Evolutionary conservation across 2,797 vertebrate genomes (phyloP).

Genomic region (Ficedula albicollis): DNA sequence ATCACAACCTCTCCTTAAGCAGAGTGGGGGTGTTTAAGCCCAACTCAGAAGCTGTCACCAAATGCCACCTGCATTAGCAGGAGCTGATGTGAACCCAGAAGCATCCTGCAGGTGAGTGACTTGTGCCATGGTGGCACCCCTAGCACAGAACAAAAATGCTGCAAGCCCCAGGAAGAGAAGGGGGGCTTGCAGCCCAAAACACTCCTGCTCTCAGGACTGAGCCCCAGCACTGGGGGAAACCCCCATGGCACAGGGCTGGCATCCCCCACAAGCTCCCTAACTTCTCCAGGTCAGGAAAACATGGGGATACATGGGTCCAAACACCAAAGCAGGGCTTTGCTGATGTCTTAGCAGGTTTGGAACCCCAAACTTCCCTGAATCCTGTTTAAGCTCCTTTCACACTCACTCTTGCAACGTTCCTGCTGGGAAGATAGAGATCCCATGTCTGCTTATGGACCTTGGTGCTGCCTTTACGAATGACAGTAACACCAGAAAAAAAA

Average conservation of each 20-base stretch:
- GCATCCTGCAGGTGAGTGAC: neutral
- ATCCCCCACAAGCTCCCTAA: accelerated
- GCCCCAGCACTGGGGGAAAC: neutral
- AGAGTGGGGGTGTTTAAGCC: neutral
- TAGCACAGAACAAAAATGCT: neutral
- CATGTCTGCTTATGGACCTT: neutral
- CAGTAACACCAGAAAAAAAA: neutral
- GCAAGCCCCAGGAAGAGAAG: accelerated
- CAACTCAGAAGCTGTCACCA: neutral
- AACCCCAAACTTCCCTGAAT: neutral
- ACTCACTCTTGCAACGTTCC: neutral
- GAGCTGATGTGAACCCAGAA: neutral
- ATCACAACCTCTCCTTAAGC: neutral
- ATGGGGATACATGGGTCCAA: accelerated
- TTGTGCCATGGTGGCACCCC: accelerated
- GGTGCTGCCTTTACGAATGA: neutral
- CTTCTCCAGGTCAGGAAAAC: neutral
- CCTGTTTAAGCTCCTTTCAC: neutral
- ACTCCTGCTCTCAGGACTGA: neutral
- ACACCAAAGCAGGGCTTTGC: neutral
- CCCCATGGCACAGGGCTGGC: accelerated
- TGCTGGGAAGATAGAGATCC: neutral
- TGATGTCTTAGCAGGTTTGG: neutral
- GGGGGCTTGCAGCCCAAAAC: neutral
- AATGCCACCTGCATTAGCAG: neutral